A percentile compares a stretch with the other conserved stretches of the same genome.
Evolutionary conservation across 2,888 invertebrate species (phyloP).

Genomic region (Drosophila kanekoi): DNA sequence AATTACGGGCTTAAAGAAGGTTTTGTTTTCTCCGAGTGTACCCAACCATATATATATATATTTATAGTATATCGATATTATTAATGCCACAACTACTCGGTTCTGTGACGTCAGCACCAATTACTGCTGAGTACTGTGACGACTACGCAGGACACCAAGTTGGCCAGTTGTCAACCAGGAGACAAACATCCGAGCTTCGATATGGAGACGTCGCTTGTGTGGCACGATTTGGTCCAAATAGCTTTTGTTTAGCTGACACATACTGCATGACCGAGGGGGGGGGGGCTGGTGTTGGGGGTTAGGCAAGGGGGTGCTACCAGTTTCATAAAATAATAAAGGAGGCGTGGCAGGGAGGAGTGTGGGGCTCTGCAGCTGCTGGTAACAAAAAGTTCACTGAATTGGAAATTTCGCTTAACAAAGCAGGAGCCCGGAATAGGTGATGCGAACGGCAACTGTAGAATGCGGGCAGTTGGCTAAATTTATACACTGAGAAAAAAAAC

Average conservation of each 20-base stretch:
- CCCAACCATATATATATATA: background rate
- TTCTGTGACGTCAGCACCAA: constrained; percentile 22
- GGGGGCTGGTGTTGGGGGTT: constrained; percentile 7
- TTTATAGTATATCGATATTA: constrained; percentile 1
- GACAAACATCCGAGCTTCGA: constrained; percentile 30
- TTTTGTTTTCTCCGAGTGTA: background rate
- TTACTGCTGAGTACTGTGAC: constrained; percentile 20
- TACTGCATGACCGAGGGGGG: constrained; percentile 3
- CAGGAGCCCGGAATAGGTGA: constrained; percentile 15
- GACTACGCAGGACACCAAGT: constrained; percentile 23
- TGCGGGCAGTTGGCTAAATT: constrained; percentile 36
- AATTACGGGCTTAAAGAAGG: no score
- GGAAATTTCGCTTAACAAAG: constrained; percentile 73
- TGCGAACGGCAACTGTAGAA: constrained; percentile 27
- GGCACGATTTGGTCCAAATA: constrained; percentile 18
- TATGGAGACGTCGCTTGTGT: constrained; percentile 21
- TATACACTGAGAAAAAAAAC: constrained; percentile 19
- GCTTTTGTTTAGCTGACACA: constrained; percentile 51
- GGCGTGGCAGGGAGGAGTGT: background rate
- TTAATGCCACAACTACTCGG: background rate
- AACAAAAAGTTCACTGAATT: constrained; percentile 77
- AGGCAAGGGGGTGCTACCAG: no score
- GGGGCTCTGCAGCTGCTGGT: constrained; percentile 39
- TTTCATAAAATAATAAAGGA: background rate
- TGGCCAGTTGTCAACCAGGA: constrained; percentile 3